Evolutionary conservation across 2,113 vertebrate genomes (phyloP), one percentile per base, ranked within the genome.

Genomic region (Chroicocephalus ridibundus): DNA sequence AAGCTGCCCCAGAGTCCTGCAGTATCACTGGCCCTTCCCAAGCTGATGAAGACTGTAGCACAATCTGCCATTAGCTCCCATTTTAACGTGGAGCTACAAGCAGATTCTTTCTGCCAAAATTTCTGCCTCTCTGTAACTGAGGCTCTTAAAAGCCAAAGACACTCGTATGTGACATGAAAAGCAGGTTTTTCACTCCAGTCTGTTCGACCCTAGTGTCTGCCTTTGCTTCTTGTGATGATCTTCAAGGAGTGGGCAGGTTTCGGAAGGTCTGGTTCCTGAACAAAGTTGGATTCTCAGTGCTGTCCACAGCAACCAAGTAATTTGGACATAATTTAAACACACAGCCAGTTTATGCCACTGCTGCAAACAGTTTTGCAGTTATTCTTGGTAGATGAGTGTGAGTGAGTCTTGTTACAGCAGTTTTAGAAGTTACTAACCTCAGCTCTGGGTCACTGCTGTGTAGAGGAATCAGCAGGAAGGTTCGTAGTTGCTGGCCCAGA

Each of bases 251-350:
- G 3, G 42, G 32, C 17, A 57, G 5, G 9, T 58, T 88, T 79
- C 24, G 52, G 26, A 88, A 95, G 12, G 13, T 64, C 44, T 49
- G 29, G 20, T n/a, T 86, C 24, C 40, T 49, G n/a, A 66, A n/a
- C 11, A 38, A 34, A 46, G 13, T 57, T 38, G 42, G 22, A 46
- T 70, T 62, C 60, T 49, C 36, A 66, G 25, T 74, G 36, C 42
- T 86, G 44, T 40, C 21, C 31, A 47, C 42, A 58, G 27, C 5
- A 34, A 49, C 10, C 26, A 27, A 55, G 46, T 55, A 38, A 4
- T 44, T 34, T 1, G 1, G 34, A 15, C 0, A 0, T 15, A 52
- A 61, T 72, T 81, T 47, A 86, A 92, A 62, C 11, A 32, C 34
- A 54, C n/a, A 57, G 34, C 11, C 27, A 32, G 6, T 27, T 64